Conservation (phyloP, 2,797 vertebrate species). For the Enteromius treurensis region DNA sequence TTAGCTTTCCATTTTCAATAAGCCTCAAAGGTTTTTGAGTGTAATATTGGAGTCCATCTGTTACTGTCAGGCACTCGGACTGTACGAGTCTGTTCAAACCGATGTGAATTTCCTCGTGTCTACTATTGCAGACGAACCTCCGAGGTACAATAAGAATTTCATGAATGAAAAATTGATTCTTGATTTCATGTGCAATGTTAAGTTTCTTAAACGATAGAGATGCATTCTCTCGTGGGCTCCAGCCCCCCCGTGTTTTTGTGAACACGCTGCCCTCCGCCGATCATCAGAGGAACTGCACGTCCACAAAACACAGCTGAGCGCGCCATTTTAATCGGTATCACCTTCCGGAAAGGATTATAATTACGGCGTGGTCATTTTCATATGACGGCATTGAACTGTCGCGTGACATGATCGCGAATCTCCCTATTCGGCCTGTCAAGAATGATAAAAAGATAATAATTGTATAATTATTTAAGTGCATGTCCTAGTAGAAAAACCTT, state of each 20-base stretch:
- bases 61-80: constrained; percentile 57
- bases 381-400: background rate
- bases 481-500: background rate
- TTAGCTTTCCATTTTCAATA: constrained; percentile 60
- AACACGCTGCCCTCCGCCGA: constrained; percentile 77
- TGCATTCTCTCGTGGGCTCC: constrained; percentile 23
- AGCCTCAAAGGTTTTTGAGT: constrained; percentile 54
- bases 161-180: constrained; percentile 56
- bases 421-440: background rate
- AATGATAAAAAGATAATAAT: background rate
- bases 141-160: constrained; percentile 55
- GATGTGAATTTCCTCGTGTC: constrained; percentile 51
- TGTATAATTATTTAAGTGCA: too few species aligned
- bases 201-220: constrained; percentile 47
- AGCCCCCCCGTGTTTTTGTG: constrained; percentile 48
- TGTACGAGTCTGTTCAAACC: constrained; percentile 33
- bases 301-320: background rate
- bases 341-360: background rate
- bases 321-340: background rate
- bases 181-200: constrained; percentile 51
- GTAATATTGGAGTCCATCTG: constrained; percentile 60
- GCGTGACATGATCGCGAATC: background rate
- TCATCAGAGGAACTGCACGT: constrained; percentile 69
- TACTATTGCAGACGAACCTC: constrained; percentile 39
- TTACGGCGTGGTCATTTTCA: background rate